Evolutionary conservation across 2,888 invertebrate genomes (phyloP).

Genomic region (Lycia hirtaria): DNA sequence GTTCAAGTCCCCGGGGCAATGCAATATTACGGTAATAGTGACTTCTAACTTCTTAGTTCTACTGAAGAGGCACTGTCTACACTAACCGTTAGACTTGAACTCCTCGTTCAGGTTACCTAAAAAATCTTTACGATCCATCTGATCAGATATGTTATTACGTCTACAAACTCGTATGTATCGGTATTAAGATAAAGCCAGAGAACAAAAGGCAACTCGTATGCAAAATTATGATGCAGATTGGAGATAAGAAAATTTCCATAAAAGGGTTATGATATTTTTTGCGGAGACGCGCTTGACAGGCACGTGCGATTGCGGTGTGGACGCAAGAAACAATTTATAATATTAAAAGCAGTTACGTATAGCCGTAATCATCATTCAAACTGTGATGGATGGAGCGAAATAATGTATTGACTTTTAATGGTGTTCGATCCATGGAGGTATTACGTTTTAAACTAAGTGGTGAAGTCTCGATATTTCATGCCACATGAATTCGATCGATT

Average conservation of each 20-base stretch:
- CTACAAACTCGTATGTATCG: slow-evolving; percentile 30
- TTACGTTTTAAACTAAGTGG: too few relatives aligned
- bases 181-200: slow-evolving; percentile 43
- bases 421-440: slow-evolving; percentile 8
- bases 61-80: too few relatives aligned
- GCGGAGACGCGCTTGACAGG: slow-evolving; percentile 18
- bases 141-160: slow-evolving; percentile 38
- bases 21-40: too few relatives aligned
- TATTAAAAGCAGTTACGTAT: slow-evolving; percentile 47
- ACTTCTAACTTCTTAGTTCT: too few relatives aligned
- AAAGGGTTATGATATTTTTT: slow-evolving; percentile 48
- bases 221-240: slow-evolving; percentile 53
- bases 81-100: background rate
- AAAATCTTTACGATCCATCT: slow-evolving; percentile 39
- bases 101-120: slow-evolving; percentile 1
- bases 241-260: slow-evolving; percentile 52
- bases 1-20: too few relatives aligned
- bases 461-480: too few relatives aligned
- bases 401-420: slow-evolving; percentile 25
- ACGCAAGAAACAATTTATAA: slow-evolving; percentile 48
- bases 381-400: slow-evolving; percentile 46
- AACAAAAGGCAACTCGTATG: slow-evolving; percentile 51
- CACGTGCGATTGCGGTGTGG: slow-evolving; percentile 36
- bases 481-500: too few relatives aligned
- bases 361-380: slow-evolving; percentile 48